Evolutionary conservation across 2,113 vertebrate species (phyloP), one percentile per base, ranked within the genome.

Genomic region (Panurus biarmicus): DNA sequence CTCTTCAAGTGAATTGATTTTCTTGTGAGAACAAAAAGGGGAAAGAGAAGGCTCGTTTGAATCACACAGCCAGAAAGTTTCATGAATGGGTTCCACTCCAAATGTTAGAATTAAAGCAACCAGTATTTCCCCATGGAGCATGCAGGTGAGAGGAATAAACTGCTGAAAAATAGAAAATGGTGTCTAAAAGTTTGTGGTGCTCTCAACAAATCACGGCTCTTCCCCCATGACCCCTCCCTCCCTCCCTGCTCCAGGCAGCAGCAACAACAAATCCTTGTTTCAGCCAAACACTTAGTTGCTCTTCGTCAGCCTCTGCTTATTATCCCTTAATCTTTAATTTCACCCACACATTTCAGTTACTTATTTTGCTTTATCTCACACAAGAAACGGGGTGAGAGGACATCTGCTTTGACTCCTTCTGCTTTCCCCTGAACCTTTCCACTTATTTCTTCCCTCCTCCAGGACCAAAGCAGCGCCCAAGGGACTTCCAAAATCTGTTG

Each of bases 1-100:
- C 98, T 99, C 99, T 99, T 99, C 98, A 98, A 99, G 98, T 98
- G 98, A 99, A 99, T 99, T 99, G 99, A 99, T 99, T 99, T 99
- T 99, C 98, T 98, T 98, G 98, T 98, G 99, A 98, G 98, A 99
- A 99, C 98, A 99, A 99, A 99, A 98, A 98, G 96, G 97, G 97
- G 97, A 96, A 98, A 98, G 97, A 98, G 97, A 98, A 97, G 96
- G 95, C 96, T 97, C 97, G 97, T 97, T 98, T 99, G 98, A 99
- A 98, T 99, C 98, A 98, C 98, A 98, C 98, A 98, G 98, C 98
- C 98, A 98, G 98, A 98, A 98, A 98, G 98, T 98, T 98, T 98
- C 97, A 97, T 99, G 98, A 99, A 99, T 99, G 98, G 98, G 97
- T 98, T 97, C 97, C 97, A 97, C 97, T 98, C 98, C 98, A 97